phyloP scores from a whole-genome alignment of 1,140 invertebrate species.

The Trialeurodes vaporariorum region DNA sequence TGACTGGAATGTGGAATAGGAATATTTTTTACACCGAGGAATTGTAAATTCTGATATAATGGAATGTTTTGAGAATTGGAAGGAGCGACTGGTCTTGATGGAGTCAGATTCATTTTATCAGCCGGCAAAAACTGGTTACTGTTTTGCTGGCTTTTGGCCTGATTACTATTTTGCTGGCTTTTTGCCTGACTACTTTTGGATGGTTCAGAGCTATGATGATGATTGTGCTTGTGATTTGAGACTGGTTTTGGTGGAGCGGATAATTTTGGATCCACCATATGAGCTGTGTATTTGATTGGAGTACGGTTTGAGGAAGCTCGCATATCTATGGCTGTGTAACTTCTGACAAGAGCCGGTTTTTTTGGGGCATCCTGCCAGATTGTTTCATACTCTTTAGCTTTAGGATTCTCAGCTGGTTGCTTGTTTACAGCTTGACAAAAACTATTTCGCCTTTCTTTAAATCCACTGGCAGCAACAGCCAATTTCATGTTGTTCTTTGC shows the following conservation, averaged over 20 bases:
- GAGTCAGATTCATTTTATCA: too few species aligned
- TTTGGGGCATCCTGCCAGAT: constrained; percentile 13
- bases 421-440: constrained; percentile 35
- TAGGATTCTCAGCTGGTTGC: neutral
- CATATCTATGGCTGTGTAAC: constrained; percentile 12
- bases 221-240: constrained; percentile 4
- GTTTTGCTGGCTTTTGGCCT: neutral
- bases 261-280: constrained; percentile 2
- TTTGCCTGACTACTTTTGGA: neutral
- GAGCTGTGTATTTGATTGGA: neutral
- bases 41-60: neutral
- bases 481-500: constrained; percentile 21
- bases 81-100: neutral
- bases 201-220: neutral
- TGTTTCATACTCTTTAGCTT: constrained; percentile 16
- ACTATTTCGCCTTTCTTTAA: constrained; percentile 35
- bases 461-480: constrained; percentile 28
- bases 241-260: constrained; percentile 2
- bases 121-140: too few species aligned
- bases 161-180: neutral
- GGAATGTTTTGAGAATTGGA: neutral
- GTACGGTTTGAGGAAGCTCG: neutral
- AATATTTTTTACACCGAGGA: neutral
- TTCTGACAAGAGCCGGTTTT: constrained; percentile 7
- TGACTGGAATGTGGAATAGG: neutral